These are phyloP conservation scores for Drosophila maculinotata DNA, from an alignment of 2,888 invertebrate species.

Conservation along the genomic window DNA sequence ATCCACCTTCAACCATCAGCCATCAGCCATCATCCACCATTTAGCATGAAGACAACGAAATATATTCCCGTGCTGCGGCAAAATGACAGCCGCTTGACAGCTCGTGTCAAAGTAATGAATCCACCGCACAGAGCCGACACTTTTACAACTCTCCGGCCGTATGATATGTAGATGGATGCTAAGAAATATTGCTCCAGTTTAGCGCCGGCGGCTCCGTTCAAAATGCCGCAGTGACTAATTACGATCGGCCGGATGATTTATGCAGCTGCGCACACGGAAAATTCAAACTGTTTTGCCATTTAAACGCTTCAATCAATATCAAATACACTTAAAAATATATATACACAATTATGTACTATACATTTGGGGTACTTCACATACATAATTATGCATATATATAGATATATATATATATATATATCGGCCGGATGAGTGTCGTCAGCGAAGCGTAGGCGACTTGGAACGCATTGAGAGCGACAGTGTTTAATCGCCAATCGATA, in stretches of 20 bases:
- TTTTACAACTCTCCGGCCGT: slow-evolving; percentile 70
- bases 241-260: slow-evolving; percentile 77
- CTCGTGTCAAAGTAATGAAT: slow-evolving; percentile 84
- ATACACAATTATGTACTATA: no score
- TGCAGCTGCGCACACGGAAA: slow-evolving; percentile 67
- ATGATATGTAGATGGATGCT: slow-evolving; percentile 42
- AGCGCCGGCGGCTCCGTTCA: slow-evolving; percentile 52
- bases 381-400: neutral
- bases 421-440: slow-evolving; percentile 55
- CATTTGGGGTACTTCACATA: neutral
- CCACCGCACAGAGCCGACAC: slow-evolving; percentile 82
- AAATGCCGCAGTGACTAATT: slow-evolving; percentile 78
- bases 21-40: slow-evolving; percentile 63
- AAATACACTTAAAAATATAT: slow-evolving; percentile 16
- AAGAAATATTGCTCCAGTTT: slow-evolving; percentile 81
- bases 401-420: neutral
- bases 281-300: slow-evolving; percentile 54
- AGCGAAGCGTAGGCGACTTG: slow-evolving; percentile 40
- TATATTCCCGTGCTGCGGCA: slow-evolving; percentile 75
- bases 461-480: slow-evolving; percentile 50
- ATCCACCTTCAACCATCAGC: slow-evolving; percentile 52
- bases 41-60: slow-evolving; percentile 57
- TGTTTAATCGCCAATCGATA: slow-evolving; percentile 60
- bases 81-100: slow-evolving; percentile 83
- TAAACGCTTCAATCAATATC: slow-evolving; percentile 72